Percentiles rank a stretch among this genome's conserved stretches.
Conservation (phyloP, 2,113 vertebrate genomes). For the Sitta europaea region DNA sequence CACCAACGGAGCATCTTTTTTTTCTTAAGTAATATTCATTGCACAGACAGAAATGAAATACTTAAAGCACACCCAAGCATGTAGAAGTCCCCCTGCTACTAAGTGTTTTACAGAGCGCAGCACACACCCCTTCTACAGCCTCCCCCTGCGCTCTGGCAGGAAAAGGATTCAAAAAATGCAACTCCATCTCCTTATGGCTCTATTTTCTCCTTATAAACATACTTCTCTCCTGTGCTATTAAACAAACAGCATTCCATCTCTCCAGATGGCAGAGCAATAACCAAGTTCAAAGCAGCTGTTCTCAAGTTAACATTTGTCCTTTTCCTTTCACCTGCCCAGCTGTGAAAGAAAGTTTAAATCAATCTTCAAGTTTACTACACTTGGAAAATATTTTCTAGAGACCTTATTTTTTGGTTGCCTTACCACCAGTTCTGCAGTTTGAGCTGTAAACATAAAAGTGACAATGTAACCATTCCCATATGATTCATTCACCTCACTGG, state of each 20-base stretch:
- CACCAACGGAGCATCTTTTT: background rate
- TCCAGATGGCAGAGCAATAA: background rate
- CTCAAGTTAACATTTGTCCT: background rate
- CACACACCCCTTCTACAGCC: background rate
- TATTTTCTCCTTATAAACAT: background rate
- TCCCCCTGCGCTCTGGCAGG: background rate
- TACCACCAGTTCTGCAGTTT: background rate
- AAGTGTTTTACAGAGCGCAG: background rate
- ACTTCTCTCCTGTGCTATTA: background rate
- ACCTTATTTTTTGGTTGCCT: background rate
- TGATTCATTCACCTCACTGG: background rate
- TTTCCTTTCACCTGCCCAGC: background rate
- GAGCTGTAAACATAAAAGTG: background rate
- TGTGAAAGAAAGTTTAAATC: background rate
- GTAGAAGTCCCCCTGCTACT: background rate
- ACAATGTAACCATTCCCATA: background rate
- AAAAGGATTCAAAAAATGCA: background rate
- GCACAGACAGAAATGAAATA: background rate
- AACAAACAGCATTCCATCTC: background rate
- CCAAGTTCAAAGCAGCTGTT: background rate
- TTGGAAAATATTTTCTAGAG: background rate
- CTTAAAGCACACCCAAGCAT: background rate
- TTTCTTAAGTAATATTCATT: background rate
- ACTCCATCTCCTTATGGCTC: background rate
- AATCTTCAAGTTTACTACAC: background rate